These are phyloP conservation scores for Eufriesea mexicana DNA, from an alignment of 1,140 invertebrate genomes.

Conservation along the genomic window DNA sequence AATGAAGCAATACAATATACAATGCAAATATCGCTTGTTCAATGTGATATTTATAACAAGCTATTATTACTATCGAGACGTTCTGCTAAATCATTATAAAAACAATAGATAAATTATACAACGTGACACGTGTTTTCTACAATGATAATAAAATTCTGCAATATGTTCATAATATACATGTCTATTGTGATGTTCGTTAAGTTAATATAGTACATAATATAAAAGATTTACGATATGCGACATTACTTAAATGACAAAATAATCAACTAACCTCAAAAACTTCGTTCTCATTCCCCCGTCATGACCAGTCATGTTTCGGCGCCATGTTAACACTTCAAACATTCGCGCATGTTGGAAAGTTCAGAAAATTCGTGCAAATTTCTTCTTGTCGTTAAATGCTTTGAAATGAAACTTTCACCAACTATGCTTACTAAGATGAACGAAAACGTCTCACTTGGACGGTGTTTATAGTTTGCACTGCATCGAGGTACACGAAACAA, in stretches of 20 bases:
- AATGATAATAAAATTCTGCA: not conserved
- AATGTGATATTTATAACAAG: constrained; percentile 9
- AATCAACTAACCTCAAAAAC: constrained; percentile 71
- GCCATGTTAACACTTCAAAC: constrained; percentile 74
- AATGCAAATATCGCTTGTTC: constrained; percentile 27
- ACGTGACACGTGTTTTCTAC: constrained; percentile 47
- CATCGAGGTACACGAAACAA: constrained; percentile 31
- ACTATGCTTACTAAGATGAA: not conserved
- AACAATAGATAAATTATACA: constrained; percentile 55
- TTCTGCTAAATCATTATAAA: constrained; percentile 52
- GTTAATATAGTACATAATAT: constrained; percentile 1
- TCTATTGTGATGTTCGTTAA: not conserved
- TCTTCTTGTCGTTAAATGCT: constrained; percentile 31
- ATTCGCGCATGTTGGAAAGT: constrained; percentile 70
- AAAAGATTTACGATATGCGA: constrained; percentile 14
- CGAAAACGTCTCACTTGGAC: constrained; percentile 11
- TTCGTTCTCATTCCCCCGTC: constrained; percentile 58
- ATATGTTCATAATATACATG: not conserved
- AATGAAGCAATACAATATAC: not conserved
- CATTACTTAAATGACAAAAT: constrained; percentile 52
- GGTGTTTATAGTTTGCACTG: constrained; percentile 22
- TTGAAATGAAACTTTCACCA: constrained; percentile 3
- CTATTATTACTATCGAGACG: constrained; percentile 24
- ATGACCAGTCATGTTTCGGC: constrained; percentile 70
- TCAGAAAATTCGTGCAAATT: constrained; percentile 47